Evolutionary conservation across 1,140 invertebrate species (phyloP).

Genomic region (Stegodyphus dumicola): DNA sequence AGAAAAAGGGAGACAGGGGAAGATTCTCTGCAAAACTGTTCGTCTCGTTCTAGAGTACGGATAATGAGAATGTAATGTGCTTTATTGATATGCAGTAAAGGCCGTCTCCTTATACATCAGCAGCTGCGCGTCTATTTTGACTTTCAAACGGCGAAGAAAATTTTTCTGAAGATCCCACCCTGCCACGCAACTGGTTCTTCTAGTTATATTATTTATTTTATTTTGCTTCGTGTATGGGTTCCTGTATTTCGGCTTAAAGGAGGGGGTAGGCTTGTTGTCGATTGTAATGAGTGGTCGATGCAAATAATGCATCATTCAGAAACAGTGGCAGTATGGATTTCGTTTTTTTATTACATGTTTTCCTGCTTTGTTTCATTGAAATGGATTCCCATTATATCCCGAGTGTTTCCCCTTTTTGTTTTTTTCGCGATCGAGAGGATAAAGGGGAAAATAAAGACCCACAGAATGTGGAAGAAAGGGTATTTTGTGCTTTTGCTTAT

Average conservation of each 20-base stretch:
- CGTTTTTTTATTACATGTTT: background rate
- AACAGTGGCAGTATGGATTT: background rate
- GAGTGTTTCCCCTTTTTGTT: background rate
- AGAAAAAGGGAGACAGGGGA: background rate
- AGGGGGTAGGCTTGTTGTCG: background rate
- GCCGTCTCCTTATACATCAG: background rate
- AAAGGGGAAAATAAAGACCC: background rate
- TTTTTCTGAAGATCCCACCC: background rate
- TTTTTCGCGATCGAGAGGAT: background rate
- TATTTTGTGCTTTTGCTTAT: background rate
- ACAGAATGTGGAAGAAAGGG: background rate
- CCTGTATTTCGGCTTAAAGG: background rate
- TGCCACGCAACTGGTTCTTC: background rate
- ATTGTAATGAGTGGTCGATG: background rate
- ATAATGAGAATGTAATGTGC: constrained; percentile 2
- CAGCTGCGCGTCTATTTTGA: background rate
- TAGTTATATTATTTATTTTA: background rate
- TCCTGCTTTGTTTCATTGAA: background rate
- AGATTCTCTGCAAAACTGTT: background rate
- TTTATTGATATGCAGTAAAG: constrained; percentile 1
- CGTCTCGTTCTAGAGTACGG: background rate
- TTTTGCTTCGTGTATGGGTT: background rate
- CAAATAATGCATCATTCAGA: background rate
- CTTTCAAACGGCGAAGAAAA: background rate
- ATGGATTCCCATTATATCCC: constrained; percentile 1